Conservation (phyloP, 2,888 invertebrate genomes). For the Cantharis flavilabris region DNA sequence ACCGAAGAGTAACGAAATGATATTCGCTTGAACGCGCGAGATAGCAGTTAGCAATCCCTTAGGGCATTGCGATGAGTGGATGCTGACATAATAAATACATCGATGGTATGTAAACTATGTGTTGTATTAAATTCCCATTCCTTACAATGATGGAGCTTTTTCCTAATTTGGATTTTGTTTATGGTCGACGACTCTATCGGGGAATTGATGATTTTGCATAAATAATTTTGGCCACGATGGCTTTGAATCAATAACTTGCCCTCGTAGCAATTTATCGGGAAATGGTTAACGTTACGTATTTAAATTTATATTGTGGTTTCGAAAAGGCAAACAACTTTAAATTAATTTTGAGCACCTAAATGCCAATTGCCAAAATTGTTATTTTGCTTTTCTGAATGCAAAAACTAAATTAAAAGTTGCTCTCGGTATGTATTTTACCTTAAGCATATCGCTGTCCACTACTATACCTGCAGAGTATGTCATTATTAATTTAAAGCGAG, state of each 20-base stretch:
- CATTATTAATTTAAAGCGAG: conserved; percentile 19
- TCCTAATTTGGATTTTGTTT: background rate
- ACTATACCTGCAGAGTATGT: conserved; percentile 7
- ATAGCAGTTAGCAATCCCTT: conserved; percentile 12
- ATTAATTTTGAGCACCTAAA: conserved; percentile 14
- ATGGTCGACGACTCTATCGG: background rate
- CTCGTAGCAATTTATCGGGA: background rate
- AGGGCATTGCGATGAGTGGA: conserved; percentile 11
- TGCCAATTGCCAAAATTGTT: background rate
- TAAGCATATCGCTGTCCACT: conserved; percentile 1
- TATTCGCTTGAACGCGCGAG: conserved; percentile 16
- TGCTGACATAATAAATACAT: conserved; percentile 11
- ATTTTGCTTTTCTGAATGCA: conserved; percentile 5
- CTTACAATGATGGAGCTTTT: background rate
- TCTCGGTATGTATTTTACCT: background rate
- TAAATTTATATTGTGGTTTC: conserved; percentile 12
- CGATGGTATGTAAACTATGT: conserved; percentile 11
- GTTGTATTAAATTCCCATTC: conserved; percentile 4
- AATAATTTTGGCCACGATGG: background rate
- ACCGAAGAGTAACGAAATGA: conserved; percentile 16
- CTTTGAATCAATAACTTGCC: background rate
- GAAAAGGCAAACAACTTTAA: conserved; percentile 11
- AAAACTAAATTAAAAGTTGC: conserved; percentile 16
- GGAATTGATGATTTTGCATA: background rate
- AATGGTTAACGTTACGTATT: conserved; percentile 3